These are phyloP conservation scores for Pituophis catenifer DNA, from an alignment of 2,113 vertebrate genomes.

Conservation along the genomic window DNA sequence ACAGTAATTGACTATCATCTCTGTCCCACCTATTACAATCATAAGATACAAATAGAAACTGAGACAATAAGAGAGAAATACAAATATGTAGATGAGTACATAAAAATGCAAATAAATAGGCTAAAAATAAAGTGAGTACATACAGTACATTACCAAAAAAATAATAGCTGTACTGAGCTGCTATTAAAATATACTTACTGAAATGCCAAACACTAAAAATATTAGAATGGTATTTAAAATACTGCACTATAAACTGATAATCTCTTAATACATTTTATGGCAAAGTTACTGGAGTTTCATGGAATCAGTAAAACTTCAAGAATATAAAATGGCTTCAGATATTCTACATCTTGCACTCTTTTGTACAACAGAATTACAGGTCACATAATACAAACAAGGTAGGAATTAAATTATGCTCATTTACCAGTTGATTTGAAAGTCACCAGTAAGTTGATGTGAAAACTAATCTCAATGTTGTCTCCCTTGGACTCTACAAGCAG, in stretches of 20 bases:
- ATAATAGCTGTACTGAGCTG: not conserved
- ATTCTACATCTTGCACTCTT: not conserved
- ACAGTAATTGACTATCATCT: not conserved
- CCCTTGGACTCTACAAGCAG: not conserved
- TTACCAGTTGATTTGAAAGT: not conserved
- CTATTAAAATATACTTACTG: not conserved
- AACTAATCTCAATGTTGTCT: not conserved
- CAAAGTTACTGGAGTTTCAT: not conserved
- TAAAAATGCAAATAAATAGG: not conserved
- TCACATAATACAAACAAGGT: not conserved
- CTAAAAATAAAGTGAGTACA: not conserved
- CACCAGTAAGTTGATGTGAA: not conserved
- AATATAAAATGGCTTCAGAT: not conserved
- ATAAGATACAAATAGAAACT: not conserved
- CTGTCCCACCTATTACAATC: not conserved
- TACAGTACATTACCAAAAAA: not conserved
- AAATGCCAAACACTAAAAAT: not conserved
- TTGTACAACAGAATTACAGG: not conserved
- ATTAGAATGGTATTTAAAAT: not conserved
- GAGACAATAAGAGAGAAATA: not conserved
- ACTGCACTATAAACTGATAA: not conserved
- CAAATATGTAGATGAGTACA: not conserved
- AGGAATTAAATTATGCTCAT: not conserved
- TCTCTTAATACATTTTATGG: not conserved
- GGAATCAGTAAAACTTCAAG: not conserved